These are phyloP conservation scores for Dasypogon diadema DNA, from an alignment of 2,888 invertebrate genomes.

Conservation along the genomic window DNA sequence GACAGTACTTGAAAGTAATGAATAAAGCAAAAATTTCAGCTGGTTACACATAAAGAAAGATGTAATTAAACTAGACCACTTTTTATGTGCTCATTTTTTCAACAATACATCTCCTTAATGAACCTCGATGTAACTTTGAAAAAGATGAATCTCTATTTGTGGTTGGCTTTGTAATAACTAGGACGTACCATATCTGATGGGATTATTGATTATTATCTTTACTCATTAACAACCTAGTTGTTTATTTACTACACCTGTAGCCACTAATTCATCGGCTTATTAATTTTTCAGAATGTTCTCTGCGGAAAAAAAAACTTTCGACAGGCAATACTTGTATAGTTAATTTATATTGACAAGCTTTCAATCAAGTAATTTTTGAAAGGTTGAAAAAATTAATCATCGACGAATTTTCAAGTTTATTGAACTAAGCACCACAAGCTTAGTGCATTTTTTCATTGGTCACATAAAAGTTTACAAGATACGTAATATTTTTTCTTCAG, in stretches of 20 bases:
- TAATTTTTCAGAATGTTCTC: slow-evolving; percentile 2
- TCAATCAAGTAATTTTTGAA: slow-evolving; percentile 20
- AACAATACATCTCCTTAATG: no score
- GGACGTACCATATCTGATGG: no score
- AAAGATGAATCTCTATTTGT: no score
- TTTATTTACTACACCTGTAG: slow-evolving; percentile 19
- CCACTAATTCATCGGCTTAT: background rate
- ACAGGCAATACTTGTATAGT: slow-evolving; percentile 28
- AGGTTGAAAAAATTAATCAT: slow-evolving; percentile 24
- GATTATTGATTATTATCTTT: background rate
- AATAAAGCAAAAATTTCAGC: no score
- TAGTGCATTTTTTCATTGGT: background rate
- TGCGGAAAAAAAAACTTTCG: background rate
- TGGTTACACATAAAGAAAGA: no score
- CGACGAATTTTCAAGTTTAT: slow-evolving; percentile 18
- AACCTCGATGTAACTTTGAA: no score
- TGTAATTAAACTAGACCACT: no score
- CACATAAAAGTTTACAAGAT: background rate
- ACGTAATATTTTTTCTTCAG: background rate
- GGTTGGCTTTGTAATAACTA: no score
- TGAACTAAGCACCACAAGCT: slow-evolving; percentile 1
- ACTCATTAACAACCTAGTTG: background rate
- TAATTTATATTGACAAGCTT: slow-evolving; percentile 42
- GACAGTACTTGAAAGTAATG: no score
- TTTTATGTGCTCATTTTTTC: no score